Evolutionary conservation across 2,888 invertebrate species (phyloP).

Genomic region (Nomada lathburiana): DNA sequence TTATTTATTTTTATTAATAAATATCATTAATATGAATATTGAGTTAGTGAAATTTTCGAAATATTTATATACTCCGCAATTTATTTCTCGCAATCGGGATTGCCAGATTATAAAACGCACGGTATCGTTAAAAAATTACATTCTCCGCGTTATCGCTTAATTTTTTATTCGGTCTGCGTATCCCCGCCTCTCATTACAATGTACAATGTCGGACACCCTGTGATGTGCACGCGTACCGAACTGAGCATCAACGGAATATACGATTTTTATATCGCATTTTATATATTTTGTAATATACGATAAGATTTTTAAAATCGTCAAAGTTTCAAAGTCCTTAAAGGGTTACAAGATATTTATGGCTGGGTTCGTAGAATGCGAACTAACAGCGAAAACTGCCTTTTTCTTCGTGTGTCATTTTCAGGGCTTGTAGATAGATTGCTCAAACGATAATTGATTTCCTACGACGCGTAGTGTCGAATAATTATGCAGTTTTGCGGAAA

Average conservation of each 20-base stretch:
- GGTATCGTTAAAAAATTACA: not conserved
- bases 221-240: constrained; percentile 55
- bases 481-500: constrained; percentile 19
- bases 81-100: not conserved
- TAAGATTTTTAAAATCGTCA: constrained; percentile 83
- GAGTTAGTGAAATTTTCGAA: not conserved
- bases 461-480: constrained; percentile 36
- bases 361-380: constrained; percentile 72
- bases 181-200: constrained; percentile 47
- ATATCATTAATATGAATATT: not conserved
- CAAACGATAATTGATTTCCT: constrained; percentile 58
- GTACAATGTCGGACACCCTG: constrained; percentile 45
- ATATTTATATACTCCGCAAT: not conserved
- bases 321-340: constrained; percentile 83
- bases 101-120: too few species aligned
- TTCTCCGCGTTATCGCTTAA: not conserved
- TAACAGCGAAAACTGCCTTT: constrained; percentile 58
- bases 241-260: constrained; percentile 55
- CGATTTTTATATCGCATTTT: constrained; percentile 44
- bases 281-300: too few species aligned
- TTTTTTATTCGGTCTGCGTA: constrained; percentile 20
- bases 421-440: constrained; percentile 31
- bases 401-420: constrained; percentile 58
- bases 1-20: too few species aligned
- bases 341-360: constrained; percentile 82